Evolutionary conservation across 2,888 invertebrate species (phyloP), one percentile per base, ranked within the genome.

Genomic region (Andrena camellia): DNA sequence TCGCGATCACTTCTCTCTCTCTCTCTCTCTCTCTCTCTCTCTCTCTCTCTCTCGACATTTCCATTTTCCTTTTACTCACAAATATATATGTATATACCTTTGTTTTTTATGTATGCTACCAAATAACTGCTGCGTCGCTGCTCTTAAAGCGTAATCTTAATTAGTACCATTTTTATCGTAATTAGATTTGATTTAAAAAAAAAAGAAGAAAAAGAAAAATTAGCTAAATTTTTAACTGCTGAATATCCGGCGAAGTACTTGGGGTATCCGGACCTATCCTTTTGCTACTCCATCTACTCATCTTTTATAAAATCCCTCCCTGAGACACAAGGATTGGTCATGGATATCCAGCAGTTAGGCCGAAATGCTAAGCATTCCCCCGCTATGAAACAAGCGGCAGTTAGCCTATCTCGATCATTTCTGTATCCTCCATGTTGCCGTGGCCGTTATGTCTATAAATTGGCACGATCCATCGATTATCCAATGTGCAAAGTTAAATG

Each of bases 341-440:
- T 84, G 86, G 89, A 91, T 90, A 90, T 88, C 89, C 90, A 90
- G 90, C 78, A 90, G 88, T 90, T 90, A 91, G 88, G 85, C 87
- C 87, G 86, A 86, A 85, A 88, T 86, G 84, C 83, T 88, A 87
- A 80, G 85, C 84, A 88, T 87, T 85, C 75, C 78, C 67, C 73
- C 78, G 78, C 90, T 91, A 91, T 73, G 77, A 71, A 74, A 82
- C 73, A 70, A 82, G 74, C 79, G 88, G 86, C 86, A 86, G 89
- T 93, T 93, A 92, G 84, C 91, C 92, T 92, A 93, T 89, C 81
- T 92, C 92, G 63, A 92, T 90, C 92, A 92, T 92, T 78, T 92
- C 93, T 80, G 92, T 87, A 82, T 94, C 93, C 81, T 93, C 93
- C 88, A 92, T 85, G 67, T 89, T 91, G 81, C 88, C 91, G 84